Percentiles rank a stretch among this genome's conserved stretches.
These are phyloP conservation scores for Conomelus anceps DNA, from an alignment of 2,888 invertebrate genomes.

Conservation along the genomic window DNA sequence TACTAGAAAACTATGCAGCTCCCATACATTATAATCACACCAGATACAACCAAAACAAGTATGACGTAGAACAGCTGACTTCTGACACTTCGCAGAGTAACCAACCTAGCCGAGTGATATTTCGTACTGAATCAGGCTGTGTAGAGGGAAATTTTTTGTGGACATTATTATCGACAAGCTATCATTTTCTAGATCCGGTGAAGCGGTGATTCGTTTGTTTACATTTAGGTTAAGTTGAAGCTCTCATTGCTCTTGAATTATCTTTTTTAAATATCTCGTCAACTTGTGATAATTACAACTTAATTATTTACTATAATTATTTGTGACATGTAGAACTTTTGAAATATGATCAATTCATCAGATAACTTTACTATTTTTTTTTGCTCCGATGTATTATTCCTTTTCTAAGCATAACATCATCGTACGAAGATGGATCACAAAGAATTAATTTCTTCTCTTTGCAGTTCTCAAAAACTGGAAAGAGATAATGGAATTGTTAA, in stretches of 20 bases:
- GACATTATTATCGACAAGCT: background rate
- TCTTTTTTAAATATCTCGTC: no score
- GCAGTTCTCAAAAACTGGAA: conserved; percentile 34
- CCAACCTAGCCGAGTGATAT: background rate
- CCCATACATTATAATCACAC: background rate
- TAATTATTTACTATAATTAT: background rate
- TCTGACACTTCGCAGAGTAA: background rate
- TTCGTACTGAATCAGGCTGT: background rate
- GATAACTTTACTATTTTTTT: background rate
- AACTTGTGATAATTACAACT: no score
- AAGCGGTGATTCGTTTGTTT: background rate
- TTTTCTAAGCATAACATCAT: background rate
- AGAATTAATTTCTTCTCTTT: conserved; percentile 20
- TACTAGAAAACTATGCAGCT: background rate
- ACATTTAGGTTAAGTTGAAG: background rate
- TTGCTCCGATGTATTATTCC: background rate
- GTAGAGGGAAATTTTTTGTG: background rate
- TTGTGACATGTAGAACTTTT: background rate
- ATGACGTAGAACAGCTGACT: conserved; percentile 5
- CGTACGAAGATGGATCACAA: background rate
- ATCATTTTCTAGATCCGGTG: background rate
- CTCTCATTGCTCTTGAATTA: no score
- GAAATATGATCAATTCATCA: background rate
- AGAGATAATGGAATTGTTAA: conserved; percentile 34
- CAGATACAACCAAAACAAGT: background rate